phyloP scores from a whole-genome alignment of 2,113 vertebrate species.

The Tragelaphus imberbis region DNA sequence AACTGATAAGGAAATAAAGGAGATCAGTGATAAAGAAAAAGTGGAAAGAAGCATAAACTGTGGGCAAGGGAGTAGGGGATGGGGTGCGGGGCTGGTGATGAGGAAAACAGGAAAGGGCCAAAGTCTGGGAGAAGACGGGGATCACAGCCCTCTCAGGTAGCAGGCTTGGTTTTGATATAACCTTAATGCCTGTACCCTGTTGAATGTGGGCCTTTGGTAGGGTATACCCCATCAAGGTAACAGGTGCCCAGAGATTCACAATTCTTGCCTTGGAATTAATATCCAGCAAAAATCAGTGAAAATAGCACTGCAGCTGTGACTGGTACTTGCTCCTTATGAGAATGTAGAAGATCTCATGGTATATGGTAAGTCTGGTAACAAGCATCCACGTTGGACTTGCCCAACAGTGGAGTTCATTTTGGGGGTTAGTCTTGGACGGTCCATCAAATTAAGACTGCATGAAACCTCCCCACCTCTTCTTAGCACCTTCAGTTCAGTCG shows the following conservation, averaged over 20 bases:
- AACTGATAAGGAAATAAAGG: neutral
- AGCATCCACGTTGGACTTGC: fast-evolving
- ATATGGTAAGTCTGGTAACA: fast-evolving
- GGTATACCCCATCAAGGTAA: neutral
- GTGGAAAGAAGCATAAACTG: neutral
- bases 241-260: neutral
- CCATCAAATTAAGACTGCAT: neutral
- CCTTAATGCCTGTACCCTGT: neutral
- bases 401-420: neutral
- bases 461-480: neutral
- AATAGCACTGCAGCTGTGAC: neutral
- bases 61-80: neutral
- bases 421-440: neutral
- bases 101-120: neutral
- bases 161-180: neutral
- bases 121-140: fast-evolving
- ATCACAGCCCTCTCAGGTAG: neutral
- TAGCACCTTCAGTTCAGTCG: no score
- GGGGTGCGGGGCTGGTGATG: neutral
- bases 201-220: neutral
- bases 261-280: neutral
- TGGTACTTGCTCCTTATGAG: neutral
- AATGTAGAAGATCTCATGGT: neutral
- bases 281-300: neutral
- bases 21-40: neutral